Evolutionary conservation across 2,888 invertebrate species (phyloP), one percentile per base, ranked within the genome.

Genomic region (Seladonia tumulorum): DNA sequence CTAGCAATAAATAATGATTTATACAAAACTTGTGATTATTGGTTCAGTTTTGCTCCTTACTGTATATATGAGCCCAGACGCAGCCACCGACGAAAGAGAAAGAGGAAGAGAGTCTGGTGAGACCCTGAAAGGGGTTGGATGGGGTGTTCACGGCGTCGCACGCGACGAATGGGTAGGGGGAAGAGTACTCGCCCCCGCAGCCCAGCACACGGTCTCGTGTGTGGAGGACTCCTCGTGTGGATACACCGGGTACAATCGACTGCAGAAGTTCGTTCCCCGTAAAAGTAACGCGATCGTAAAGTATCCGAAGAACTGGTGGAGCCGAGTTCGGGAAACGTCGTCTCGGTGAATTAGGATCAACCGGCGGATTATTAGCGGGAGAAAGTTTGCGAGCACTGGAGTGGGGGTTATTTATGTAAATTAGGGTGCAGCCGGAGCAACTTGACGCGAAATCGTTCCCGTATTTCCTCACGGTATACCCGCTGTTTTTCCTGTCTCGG

Each of bases 111-210:
- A 63, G 35, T 76, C n/a, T 39, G 76, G 57, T 57, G 82, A 81
- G 84, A 80, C 85, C 78, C 77, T 75, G 82, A 87, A 87, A 81
- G 84, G 84, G 76, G 79, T 8, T 77, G 45, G 82, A 83, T 75
- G 76, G 79, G 88, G 86, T 87, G 89, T 91, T 89, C 89, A 76
- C 88, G 88, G 88, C 85, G 89, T 84, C 85, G 88, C 90, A 87
- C 79, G 63, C 87, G 83, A 87, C 83, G 85, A 79, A 85, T 49
- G 81, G 53, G 75, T 42, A 72, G 80, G 81, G 76, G 86, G 60
- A 18, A 68, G 35, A 77, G 80, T 49, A 45, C 68, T 79, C 71
- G n/a, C 70, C 39, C 68, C 66, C 57, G 71, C 81, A 84, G 83
- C 81, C 73, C 70, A 70, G 60, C 60, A 16, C 29, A 70, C 49